Evolutionary conservation across 2,797 vertebrate genomes (phyloP).

Genomic region (Macropodus opercularis): DNA sequence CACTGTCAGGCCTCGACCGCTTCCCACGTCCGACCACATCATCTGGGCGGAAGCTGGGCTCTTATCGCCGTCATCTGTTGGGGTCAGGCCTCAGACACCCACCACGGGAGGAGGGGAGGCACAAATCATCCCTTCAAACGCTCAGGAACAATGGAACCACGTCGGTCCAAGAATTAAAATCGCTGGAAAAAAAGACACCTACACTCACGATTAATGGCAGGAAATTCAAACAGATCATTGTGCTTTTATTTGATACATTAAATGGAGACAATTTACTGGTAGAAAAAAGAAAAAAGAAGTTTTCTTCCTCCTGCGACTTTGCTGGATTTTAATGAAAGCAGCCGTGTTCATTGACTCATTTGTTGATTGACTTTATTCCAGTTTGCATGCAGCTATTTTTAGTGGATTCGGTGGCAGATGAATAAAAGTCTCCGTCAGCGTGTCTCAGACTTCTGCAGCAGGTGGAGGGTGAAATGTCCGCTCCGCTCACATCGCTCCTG

Average conservation of each 20-base stretch:
- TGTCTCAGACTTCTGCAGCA: conserved; percentile 57
- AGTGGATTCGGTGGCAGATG: conserved; percentile 44
- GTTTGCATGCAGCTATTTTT: conserved; percentile 43
- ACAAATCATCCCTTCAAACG: conserved; percentile 45
- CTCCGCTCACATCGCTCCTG: conserved; percentile 28
- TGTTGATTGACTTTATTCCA: conserved; percentile 16
- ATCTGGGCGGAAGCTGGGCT: conserved; percentile 75
- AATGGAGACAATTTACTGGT: background rate
- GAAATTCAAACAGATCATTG: conserved; percentile 8
- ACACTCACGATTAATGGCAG: conserved; percentile 38
- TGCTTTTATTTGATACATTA: conserved; percentile 24
- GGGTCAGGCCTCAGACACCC: conserved; percentile 71
- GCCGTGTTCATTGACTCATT: conserved; percentile 24
- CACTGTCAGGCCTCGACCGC: conserved; percentile 59
- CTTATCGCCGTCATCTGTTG: conserved; percentile 72
- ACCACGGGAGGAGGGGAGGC: conserved; percentile 53
- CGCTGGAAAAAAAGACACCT: conserved; percentile 59
- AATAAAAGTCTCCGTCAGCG: conserved; percentile 34
- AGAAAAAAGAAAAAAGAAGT: background rate
- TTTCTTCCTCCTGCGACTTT: background rate
- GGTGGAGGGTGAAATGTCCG: conserved; percentile 65
- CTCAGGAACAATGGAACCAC: conserved; percentile 50
- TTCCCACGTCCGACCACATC: conserved; percentile 75
- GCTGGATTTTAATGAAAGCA: background rate
- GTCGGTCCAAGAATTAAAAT: conserved; percentile 41